Base-by-base conservation (phyloP, 2,888 invertebrate species). In the Agriopis leucophaearia region DNA sequence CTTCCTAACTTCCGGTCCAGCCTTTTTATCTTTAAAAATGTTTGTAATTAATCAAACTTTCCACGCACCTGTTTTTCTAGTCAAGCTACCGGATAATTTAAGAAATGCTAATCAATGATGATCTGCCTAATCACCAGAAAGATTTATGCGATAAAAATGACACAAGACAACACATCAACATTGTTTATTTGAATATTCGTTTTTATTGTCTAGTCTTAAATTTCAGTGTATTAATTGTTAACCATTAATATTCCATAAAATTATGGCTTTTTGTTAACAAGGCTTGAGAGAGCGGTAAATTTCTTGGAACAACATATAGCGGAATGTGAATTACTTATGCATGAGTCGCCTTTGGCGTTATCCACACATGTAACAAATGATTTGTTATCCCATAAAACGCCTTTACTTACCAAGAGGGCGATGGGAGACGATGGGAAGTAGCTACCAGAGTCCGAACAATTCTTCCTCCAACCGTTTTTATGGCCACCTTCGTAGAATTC, bases 361-460 rank as follows among this genome's bases (percentile, higher is more conserved):
- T 79, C 71, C 77, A 75, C 78, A 79, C 73, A 74, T 73, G 79
- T 72, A 70, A 69, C 51, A 66, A 80, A 84, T 87, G 85, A 86
- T 86, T 87, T 87, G 85, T 86, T 68, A 70, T 75, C 78, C 75
- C 76, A 82, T 83, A 85, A 85, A 82, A 81, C 80, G 81, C 78
- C 81, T 74, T 74, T 69, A 74, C 78, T 78, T 79, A 76, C 72
- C 62, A 62, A 63, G 59, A 52, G 56, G 51, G 35, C 47, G 38
- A 42, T 7, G 78, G 58, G 35, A 38, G 51, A 51, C 68, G 73
- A 75, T 78, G 79, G 78, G 75, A 77, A 75, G 77, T 78, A 54
- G 56, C 64, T 64, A 64, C 60, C 18, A 60, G 44, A 60, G 70
- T 74, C 74, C 77, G 83, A 84, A 84, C 84, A 85, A 82, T 85